Evolutionary conservation across 2,888 invertebrate species (phyloP), one percentile per base, ranked within the genome.

Genomic region (Galerucella calmariensis): DNA sequence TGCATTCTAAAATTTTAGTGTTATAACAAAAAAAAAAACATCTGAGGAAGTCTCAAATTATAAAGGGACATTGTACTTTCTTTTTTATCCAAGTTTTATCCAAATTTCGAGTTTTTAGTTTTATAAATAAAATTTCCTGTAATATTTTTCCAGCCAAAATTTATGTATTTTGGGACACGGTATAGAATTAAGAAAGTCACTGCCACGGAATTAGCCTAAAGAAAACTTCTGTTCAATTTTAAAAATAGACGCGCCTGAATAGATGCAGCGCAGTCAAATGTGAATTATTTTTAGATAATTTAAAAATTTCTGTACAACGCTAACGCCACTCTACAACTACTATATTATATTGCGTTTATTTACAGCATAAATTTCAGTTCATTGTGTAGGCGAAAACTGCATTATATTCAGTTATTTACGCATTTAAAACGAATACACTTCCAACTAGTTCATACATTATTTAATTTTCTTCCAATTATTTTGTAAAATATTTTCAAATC

Each of bases 221-320:
- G 16, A 56, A 56, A 56, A 20, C 56, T n/a, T 51, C n/a, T n/a
- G 14, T 51, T 51, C n/a, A n/a, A 51, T n/a, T 51, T 20, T 56
- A 56, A 56, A 56, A 56, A 56, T 56, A 56, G 56, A 56, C 16
- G n/a, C 56, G 10, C 16, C 56, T 56, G 16, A 56, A 56, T 56
- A 56, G 20, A 56, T 56, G 56, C 16, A 56, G 20, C 10, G 56
- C 56, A 16, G n/a, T 56, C 56, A 56, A 56, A 16, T 56, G 20
- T 56, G 10, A 56, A 56, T 56, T 56, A 56, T 56, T 56, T 56
- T 56, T 56, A 56, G 56, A 56, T 9, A 56, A 20, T 56, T 20
- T 56, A 56, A 56, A 56, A 56, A 10, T 20, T 56, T 56, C 9
- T 56, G 16, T 56, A 56, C 56, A 56, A 56, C 20, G 56, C 16